A percentile compares a stretch with the other conserved stretches of the same genome.
These are phyloP conservation scores for Plecotus auritus DNA, from an alignment of 2,113 vertebrate genomes.

Conservation along the genomic window DNA sequence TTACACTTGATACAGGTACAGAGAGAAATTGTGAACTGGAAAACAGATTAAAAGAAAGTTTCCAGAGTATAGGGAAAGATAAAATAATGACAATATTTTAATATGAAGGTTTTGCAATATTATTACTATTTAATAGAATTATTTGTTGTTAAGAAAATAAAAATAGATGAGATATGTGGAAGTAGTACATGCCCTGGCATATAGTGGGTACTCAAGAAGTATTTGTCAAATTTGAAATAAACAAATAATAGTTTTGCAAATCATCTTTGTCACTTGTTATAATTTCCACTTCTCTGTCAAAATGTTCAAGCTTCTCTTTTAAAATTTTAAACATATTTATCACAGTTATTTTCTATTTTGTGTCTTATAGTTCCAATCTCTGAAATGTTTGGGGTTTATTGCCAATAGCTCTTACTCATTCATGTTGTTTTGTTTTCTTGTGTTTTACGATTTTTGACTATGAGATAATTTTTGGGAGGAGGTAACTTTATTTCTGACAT, in stretches of 20 bases:
- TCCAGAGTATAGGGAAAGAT: not conserved
- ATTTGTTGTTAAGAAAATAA: not conserved
- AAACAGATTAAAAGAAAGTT: not conserved
- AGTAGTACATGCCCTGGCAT: not conserved
- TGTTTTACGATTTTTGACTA: not conserved
- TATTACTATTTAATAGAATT: not conserved
- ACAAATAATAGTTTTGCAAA: not conserved
- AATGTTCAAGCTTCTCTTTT: not conserved
- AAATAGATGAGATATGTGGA: not conserved
- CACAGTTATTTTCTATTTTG: not conserved
- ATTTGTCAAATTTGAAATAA: not conserved
- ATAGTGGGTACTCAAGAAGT: not conserved
- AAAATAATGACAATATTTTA: constrained; percentile 18
- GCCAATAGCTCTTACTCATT: not conserved
- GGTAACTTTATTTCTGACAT: not conserved
- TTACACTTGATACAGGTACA: not conserved
- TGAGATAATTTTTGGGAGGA: not conserved
- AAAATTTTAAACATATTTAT: not conserved
- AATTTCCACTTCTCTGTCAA: constrained; percentile 1
- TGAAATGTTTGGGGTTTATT: not conserved
- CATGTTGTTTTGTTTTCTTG: not conserved
- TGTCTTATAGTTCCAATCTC: not conserved
- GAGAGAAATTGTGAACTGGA: not conserved
- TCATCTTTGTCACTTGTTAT: not conserved
- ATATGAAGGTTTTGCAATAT: not conserved